A percentile compares a stretch with the other conserved stretches of the same genome.
Evolutionary conservation across 2,888 invertebrate genomes (phyloP).

Genomic region (Acholoe squamosa): DNA sequence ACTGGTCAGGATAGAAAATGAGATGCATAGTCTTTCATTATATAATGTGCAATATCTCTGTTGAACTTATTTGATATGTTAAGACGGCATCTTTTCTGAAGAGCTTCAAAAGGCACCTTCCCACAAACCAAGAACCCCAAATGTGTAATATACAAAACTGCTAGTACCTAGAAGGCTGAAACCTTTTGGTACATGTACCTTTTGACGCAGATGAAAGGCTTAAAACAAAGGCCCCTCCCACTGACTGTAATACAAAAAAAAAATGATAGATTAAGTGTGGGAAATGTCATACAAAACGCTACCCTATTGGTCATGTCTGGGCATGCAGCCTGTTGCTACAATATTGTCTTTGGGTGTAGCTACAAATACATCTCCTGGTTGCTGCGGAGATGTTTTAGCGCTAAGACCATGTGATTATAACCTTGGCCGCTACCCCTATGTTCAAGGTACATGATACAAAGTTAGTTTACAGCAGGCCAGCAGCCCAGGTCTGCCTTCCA

Average conservation of each 20-base stretch:
- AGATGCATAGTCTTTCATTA: slow-evolving; percentile 57
- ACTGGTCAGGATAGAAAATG: slow-evolving; percentile 16
- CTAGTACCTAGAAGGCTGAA: too few species aligned
- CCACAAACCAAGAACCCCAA: too few species aligned
- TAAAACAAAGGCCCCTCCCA: too few species aligned
- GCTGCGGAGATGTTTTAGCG: neutral
- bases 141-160: neutral
- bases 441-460: neutral
- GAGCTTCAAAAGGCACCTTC: neutral
- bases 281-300: too few species aligned
- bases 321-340: neutral
- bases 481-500: neutral
- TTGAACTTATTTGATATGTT: slow-evolving; percentile 33
- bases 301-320: neutral
- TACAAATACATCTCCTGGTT: neutral
- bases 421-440: neutral
- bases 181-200: neutral
- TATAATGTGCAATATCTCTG: slow-evolving; percentile 58
- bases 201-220: neutral
- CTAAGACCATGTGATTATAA: neutral
- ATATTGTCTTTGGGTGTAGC: neutral
- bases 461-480: neutral
- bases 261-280: too few species aligned
- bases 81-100: slow-evolving; percentile 5
- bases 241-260: too few species aligned